These are phyloP conservation scores for Glareola pratincola DNA, from an alignment of 2,113 vertebrate species.

Conservation along the genomic window DNA sequence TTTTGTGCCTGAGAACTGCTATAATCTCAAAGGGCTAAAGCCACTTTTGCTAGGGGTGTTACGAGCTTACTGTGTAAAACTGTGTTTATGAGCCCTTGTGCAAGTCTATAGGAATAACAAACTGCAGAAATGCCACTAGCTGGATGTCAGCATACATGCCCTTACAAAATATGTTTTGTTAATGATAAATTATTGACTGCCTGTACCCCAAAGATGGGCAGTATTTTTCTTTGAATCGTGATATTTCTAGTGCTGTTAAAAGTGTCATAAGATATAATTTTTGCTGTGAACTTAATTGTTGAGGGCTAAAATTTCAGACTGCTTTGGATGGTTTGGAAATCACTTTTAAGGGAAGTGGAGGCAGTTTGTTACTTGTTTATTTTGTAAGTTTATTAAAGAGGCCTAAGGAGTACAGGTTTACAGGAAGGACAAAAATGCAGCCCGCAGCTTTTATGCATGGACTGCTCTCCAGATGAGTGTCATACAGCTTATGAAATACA, in stretches of 20 bases:
- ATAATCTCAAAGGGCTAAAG: not conserved
- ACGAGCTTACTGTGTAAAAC: not conserved
- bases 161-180: not conserved
- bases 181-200: not conserved
- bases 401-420: not conserved
- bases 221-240: not conserved
- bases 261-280: not conserved
- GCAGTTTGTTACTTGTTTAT: not conserved
- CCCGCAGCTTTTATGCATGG: not conserved
- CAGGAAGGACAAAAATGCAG: not conserved
- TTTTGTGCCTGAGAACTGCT: not conserved
- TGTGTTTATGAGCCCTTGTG: not conserved
- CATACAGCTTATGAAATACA: not conserved
- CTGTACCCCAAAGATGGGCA: not conserved
- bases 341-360: not conserved
- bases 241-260: not conserved
- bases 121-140: not conserved
- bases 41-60: fast-evolving
- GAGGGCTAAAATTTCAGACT: not conserved
- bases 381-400: not conserved
- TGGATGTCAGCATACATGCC: not conserved
- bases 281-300: not conserved
- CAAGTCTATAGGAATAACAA: not conserved
- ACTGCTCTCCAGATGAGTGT: not conserved
- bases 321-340: not conserved